Conservation (phyloP, 2,888 invertebrate species). For the Lasius platythorax region DNA sequence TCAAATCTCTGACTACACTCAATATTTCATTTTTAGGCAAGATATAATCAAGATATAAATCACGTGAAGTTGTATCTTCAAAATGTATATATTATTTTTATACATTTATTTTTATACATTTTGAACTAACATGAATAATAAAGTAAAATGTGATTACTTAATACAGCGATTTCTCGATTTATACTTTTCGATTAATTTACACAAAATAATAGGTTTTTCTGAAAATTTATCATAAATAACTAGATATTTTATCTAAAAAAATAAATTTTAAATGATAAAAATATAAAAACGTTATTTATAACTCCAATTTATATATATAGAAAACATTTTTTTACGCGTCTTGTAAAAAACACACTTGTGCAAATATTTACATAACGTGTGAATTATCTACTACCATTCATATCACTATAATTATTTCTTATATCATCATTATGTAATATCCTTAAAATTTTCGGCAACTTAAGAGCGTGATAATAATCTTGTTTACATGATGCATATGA, state of each 20-base stretch:
- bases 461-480: background rate
- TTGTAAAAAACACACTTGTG: background rate
- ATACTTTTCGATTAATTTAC: background rate
- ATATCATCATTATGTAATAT: background rate
- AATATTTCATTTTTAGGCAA: background rate
- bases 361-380: background rate
- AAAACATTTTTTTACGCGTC: background rate
- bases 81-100: background rate
- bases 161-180: background rate
- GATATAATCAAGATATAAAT: background rate
- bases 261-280: background rate
- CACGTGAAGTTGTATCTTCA: background rate
- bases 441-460: background rate
- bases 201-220: background rate
- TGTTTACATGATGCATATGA: background rate
- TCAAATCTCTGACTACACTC: background rate
- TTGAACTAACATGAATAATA: background rate
- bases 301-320: background rate
- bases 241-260: background rate
- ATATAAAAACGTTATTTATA: background rate
- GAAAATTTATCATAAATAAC: background rate
- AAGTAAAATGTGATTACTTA: background rate
- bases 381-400: background rate
- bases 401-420: background rate
- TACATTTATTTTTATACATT: background rate